phyloP scores from a whole-genome alignment of 2,113 vertebrate genomes.

The Syngnathoides biaculeatus region DNA sequence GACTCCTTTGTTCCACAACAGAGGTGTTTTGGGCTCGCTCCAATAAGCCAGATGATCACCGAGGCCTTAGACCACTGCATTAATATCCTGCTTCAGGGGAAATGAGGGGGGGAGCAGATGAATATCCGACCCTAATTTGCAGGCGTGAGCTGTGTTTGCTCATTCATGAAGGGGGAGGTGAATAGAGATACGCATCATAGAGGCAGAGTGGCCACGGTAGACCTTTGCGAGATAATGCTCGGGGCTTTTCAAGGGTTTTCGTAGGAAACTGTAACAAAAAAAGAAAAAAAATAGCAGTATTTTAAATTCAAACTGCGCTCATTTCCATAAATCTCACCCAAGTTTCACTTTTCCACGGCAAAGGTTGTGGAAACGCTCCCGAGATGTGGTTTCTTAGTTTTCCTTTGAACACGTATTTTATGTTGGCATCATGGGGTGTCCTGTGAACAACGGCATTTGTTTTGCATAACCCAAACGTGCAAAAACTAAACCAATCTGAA shows the following conservation, averaged over 20 bases:
- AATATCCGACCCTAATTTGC: slow-evolving; percentile 61
- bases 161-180: slow-evolving; percentile 35
- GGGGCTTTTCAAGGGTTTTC: background rate
- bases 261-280: background rate
- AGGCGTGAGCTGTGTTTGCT: slow-evolving; percentile 19
- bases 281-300: background rate
- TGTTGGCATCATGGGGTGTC: background rate
- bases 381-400: background rate
- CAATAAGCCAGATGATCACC: slow-evolving; percentile 14
- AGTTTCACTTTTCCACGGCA: background rate
- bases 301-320: background rate
- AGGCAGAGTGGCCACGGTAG: background rate
- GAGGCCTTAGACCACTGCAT: slow-evolving; percentile 5
- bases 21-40: slow-evolving; percentile 7
- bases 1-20: background rate
- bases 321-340: background rate
- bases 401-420: too few relatives aligned
- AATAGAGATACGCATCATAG: slow-evolving; percentile 18
- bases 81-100: slow-evolving; percentile 21
- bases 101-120: slow-evolving; percentile 10
- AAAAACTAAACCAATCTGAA: too few relatives aligned
- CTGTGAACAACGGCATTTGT: too few relatives aligned
- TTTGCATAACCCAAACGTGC: too few relatives aligned
- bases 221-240: background rate
- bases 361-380: background rate